A percentile compares a stretch with the other conserved stretches of the same genome.
Conservation (phyloP, 2,113 vertebrate species). For the Hemichromis elongatus region DNA sequence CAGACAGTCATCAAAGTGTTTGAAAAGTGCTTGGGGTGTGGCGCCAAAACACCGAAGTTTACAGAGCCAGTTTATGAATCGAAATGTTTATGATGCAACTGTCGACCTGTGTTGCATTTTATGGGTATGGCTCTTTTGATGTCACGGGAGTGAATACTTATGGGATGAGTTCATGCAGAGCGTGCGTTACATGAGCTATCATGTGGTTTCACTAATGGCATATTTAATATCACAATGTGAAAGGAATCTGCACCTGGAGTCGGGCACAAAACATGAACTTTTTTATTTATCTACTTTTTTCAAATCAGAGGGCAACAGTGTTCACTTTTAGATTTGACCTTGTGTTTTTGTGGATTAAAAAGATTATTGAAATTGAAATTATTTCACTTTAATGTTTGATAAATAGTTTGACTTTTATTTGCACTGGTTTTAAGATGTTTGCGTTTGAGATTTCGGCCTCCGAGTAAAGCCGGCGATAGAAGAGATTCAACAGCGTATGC, state of each 20-base stretch:
- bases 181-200: not conserved
- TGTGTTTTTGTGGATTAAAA: not conserved
- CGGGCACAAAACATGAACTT: not conserved
- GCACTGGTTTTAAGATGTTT: not conserved
- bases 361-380: not conserved
- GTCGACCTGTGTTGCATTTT: slow-evolving; percentile 11
- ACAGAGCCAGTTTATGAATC: slow-evolving; percentile 38
- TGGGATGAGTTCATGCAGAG: slow-evolving; percentile 21
- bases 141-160: slow-evolving; percentile 40
- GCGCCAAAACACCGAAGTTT: slow-evolving; percentile 31
- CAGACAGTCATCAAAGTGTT: not conserved
- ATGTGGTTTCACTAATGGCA: not conserved
- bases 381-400: not conserved
- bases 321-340: not conserved
- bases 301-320: not conserved
- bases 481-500: not conserved
- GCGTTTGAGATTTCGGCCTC: not conserved
- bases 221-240: not conserved
- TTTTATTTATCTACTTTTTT: not conserved
- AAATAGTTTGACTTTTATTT: not conserved
- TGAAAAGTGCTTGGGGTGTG: slow-evolving; percentile 19
- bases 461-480: not conserved
- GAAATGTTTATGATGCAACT: slow-evolving; percentile 49
- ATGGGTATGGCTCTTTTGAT: slow-evolving; percentile 51
- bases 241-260: not conserved